Evolutionary conservation across 2,888 invertebrate genomes (phyloP).

Genomic region (Cheiracanthium punctorium): DNA sequence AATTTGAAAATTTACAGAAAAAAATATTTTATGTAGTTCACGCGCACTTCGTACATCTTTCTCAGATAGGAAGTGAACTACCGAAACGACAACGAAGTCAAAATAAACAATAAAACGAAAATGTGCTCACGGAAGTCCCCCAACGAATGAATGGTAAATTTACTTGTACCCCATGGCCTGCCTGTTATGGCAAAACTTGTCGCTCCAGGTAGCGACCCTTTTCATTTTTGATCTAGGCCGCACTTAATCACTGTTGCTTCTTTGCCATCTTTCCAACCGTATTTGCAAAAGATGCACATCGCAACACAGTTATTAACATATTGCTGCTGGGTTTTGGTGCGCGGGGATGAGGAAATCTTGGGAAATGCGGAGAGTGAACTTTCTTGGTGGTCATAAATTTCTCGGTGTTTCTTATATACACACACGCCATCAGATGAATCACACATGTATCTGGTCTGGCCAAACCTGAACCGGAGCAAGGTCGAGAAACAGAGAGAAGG

Average conservation of each 20-base stretch:
- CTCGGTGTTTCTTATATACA: background rate
- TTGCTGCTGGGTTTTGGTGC: background rate
- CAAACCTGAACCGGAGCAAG: background rate
- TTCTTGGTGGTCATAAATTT: background rate
- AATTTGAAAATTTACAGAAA: too few species aligned
- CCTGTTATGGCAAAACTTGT: too few species aligned
- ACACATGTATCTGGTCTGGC: background rate
- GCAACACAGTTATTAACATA: background rate
- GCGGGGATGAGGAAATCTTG: background rate
- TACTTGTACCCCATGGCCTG: too few species aligned
- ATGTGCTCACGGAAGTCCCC: too few species aligned
- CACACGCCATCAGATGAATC: constrained; percentile 1
- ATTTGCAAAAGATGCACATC: background rate
- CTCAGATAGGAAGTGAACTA: too few species aligned
- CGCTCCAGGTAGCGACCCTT: background rate
- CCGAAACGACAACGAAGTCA: too few species aligned
- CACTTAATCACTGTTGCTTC: background rate
- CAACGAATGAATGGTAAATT: too few species aligned
- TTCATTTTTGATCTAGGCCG: background rate
- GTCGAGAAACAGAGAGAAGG: too few species aligned
- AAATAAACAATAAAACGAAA: too few species aligned
- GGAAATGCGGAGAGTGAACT: background rate
- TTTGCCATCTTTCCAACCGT: too few species aligned
- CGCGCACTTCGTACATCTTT: too few species aligned
- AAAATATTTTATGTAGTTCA: too few species aligned